A percentile compares a stretch with the other conserved stretches of the same genome.
Conservation (phyloP, 1,140 invertebrate species). For the Drosophila dunni region DNA sequence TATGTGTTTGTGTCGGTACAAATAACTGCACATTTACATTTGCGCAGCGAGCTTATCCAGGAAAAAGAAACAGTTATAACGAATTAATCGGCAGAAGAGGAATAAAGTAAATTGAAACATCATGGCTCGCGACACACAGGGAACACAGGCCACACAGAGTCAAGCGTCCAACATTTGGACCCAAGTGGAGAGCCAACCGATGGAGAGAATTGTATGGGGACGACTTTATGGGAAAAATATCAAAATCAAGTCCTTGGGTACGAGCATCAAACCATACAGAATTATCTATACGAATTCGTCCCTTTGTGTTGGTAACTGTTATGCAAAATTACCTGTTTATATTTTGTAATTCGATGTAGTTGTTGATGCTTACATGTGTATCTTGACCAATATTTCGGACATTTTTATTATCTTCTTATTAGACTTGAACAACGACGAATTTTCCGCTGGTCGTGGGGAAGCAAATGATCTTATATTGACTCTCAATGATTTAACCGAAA, state of each 20-base stretch:
- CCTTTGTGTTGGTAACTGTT: slow-evolving; percentile 77
- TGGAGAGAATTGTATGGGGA: slow-evolving; percentile 81
- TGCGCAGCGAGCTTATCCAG: slow-evolving; percentile 56
- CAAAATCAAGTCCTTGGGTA: slow-evolving; percentile 82
- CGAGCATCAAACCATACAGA: slow-evolving; percentile 66
- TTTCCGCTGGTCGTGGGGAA: slow-evolving; percentile 76
- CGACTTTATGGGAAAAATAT: slow-evolving; percentile 81
- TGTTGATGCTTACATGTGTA: slow-evolving; percentile 8
- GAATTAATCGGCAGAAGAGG: slow-evolving; percentile 8
- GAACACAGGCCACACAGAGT: slow-evolving; percentile 78
- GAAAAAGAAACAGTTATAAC: slow-evolving; percentile 41
- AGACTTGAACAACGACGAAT: slow-evolving; percentile 79
- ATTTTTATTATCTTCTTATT: slow-evolving; percentile 26
- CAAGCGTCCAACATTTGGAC: slow-evolving; percentile 80
- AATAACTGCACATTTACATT: slow-evolving; percentile 66
- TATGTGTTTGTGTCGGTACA: slow-evolving; percentile 16
- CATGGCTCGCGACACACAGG: slow-evolving; percentile 73
- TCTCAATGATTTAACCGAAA: slow-evolving; percentile 75
- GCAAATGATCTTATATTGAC: slow-evolving; percentile 75
- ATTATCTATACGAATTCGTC: slow-evolving; percentile 78
- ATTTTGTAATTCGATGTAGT: slow-evolving; percentile 8
- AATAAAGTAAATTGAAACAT: slow-evolving; percentile 39
- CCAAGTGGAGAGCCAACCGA: slow-evolving; percentile 78
- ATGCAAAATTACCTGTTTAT: slow-evolving; percentile 42
- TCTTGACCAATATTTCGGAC: not conserved